Conservation (phyloP, 1,140 invertebrate genomes). For the Aporrectodea caliginosa region DNA sequence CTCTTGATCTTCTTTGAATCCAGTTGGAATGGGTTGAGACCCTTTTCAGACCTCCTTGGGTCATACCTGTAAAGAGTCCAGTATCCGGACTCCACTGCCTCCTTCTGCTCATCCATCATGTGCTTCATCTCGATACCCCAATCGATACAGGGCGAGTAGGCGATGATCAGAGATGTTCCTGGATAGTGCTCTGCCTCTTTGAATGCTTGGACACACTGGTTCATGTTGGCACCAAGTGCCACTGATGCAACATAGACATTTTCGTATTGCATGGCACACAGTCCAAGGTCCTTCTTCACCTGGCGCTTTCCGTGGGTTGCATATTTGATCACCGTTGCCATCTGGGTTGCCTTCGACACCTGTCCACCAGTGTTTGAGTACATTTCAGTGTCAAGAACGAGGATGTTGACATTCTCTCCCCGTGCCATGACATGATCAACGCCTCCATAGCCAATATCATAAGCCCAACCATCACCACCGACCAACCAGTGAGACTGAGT, state of each 20-base stretch:
- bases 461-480: conserved; percentile 34
- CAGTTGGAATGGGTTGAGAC: conserved; percentile 32
- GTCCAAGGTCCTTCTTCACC: conserved; percentile 33
- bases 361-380: conserved; percentile 35
- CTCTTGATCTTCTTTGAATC: conserved; percentile 33
- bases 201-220: conserved; percentile 34
- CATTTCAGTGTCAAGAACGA: conserved; percentile 34
- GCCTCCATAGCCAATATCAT: conserved; percentile 34
- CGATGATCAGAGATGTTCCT: conserved; percentile 32
- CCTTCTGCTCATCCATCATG: conserved; percentile 32
- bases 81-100: conserved; percentile 33
- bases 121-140: conserved; percentile 35
- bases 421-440: conserved; percentile 31
- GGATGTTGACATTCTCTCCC: conserved; percentile 33
- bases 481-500: conserved; percentile 34
- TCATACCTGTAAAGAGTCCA: conserved; percentile 34
- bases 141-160: conserved; percentile 34
- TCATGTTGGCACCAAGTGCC: conserved; percentile 33
- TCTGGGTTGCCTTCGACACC: conserved; percentile 34
- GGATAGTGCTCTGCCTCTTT: conserved; percentile 31
- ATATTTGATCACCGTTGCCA: conserved; percentile 33
- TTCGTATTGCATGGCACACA: conserved; percentile 33
- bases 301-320: conserved; percentile 29
- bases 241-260: conserved; percentile 34
- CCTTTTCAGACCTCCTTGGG: conserved; percentile 16